These are phyloP conservation scores for Mixornis gularis DNA, from an alignment of 2,113 vertebrate genomes.

Conservation along the genomic window DNA sequence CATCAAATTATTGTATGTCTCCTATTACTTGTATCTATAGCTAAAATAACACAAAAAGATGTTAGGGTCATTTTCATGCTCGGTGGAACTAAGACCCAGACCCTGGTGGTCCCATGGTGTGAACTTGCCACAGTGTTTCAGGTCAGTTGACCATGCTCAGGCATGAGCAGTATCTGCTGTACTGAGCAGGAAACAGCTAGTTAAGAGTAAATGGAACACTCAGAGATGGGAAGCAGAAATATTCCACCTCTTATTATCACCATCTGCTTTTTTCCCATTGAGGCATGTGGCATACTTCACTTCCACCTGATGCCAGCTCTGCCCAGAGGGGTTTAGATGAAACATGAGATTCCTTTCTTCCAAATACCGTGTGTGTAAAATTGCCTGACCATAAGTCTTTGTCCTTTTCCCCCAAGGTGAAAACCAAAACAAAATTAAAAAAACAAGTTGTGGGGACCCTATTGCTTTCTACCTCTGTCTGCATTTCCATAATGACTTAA, in stretches of 20 bases:
- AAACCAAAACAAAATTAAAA: neutral
- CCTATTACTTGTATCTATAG: neutral
- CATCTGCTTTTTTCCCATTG: slow-evolving; percentile 16
- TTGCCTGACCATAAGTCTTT: neutral
- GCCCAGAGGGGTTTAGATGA: neutral
- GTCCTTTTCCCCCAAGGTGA: neutral
- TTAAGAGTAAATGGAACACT: slow-evolving; percentile 32
- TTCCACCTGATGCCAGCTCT: slow-evolving; percentile 4
- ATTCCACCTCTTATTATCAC: neutral
- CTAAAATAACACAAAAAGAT: neutral
- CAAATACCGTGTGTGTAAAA: neutral
- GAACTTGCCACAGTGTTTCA: neutral
- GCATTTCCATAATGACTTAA: neutral
- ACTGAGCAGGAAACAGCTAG: neutral
- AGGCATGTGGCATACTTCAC: neutral
- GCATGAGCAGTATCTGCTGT: neutral
- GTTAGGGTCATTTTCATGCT: neutral
- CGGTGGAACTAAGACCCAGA: neutral
- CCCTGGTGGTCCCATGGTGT: neutral
- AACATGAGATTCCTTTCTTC: slow-evolving; percentile 10
- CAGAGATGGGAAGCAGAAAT: slow-evolving; percentile 11
- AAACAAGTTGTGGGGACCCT: neutral
- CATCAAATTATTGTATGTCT: neutral
- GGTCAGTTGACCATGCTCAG: neutral
- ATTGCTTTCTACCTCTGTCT: neutral